These are phyloP conservation scores for Crocidura indochinensis DNA, from an alignment of 2,797 vertebrate genomes.

Conservation along the genomic window DNA sequence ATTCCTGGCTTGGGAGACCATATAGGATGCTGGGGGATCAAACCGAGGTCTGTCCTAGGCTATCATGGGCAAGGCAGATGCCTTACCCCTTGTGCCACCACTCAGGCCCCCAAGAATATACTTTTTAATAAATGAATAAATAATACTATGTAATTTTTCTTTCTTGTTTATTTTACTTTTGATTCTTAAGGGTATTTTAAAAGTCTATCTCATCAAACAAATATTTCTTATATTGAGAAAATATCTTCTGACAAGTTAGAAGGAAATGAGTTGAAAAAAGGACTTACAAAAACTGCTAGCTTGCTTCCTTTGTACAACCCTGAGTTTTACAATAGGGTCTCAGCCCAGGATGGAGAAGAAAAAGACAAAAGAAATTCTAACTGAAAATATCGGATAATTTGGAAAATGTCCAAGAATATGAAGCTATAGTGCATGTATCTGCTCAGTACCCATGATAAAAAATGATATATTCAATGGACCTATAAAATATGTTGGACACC, in stretches of 20 bases:
- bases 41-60: too few species aligned
- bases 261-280: not conserved
- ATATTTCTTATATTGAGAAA: not conserved
- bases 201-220: not conserved
- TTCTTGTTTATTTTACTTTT: not conserved
- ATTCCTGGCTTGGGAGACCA: too few species aligned
- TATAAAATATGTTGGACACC: not conserved
- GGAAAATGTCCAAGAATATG: not conserved
- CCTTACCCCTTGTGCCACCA: too few species aligned
- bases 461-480: not conserved
- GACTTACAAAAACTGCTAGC: accelerated
- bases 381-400: not conserved
- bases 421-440: too few species aligned
- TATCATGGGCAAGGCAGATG: too few species aligned
- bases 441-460: not conserved
- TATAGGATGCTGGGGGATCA: too few species aligned
- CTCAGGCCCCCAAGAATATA: too few species aligned
- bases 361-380: not conserved
- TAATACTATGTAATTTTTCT: not conserved
- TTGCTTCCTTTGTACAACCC: not conserved
- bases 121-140: not conserved
- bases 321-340: not conserved
- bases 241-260: not conserved
- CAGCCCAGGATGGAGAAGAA: not conserved
- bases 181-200: not conserved